Base-by-base conservation (phyloP, 1,140 invertebrate species). In the Meloidogyne exigua region DNA sequence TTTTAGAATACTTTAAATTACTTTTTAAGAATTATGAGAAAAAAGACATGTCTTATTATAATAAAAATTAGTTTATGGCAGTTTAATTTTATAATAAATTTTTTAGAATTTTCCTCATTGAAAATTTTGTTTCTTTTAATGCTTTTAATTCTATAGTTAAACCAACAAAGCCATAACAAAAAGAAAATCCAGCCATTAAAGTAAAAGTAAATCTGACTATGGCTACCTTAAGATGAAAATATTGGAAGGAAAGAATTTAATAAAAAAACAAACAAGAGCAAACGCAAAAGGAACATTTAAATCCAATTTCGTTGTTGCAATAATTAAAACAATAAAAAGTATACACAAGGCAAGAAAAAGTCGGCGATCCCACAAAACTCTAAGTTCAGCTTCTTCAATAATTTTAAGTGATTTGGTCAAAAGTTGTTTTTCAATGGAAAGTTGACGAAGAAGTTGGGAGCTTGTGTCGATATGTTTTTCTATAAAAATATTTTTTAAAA, bases 71-170 rank as follows among this genome's bases (percentile, higher is more conserved):
- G 12, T 57, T 21, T 57, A 57, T 57, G 49, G 49, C 49, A 57
- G 5, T n/a, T 49, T n/a, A n/a, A n/a, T n/a, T n/a, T 57, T 57
- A 57, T 57, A 57, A n/a, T 57, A 57, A 57, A 57, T 57, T 57
- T 57, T n/a, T 57, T n/a, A 57, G 7, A 72, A 78, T 39, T 23
- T 84, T 81, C 18, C 70, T 49, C 57, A 89, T 88, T 13, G 87
- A 82, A 63, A 84, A 80, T 70, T 87, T 86, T 15, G 89, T 81
- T 42, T 84, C 85, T n/a, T 84, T 84, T n/a, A 89, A 76, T 10
- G 88, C 86, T 78, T 88, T 87, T 49, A 79, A 75, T 76, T 89
- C 88, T n/a, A 89, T 87, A 64, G 84, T 88, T 18, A 88, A 83
- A 15, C 87, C 79, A 44, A 89, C 81, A 11, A 88, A 49, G 12